Evolutionary conservation across 1,140 invertebrate species (phyloP), one percentile per base, ranked within the genome.

Genomic region (Drosophila equinoxialis): DNA sequence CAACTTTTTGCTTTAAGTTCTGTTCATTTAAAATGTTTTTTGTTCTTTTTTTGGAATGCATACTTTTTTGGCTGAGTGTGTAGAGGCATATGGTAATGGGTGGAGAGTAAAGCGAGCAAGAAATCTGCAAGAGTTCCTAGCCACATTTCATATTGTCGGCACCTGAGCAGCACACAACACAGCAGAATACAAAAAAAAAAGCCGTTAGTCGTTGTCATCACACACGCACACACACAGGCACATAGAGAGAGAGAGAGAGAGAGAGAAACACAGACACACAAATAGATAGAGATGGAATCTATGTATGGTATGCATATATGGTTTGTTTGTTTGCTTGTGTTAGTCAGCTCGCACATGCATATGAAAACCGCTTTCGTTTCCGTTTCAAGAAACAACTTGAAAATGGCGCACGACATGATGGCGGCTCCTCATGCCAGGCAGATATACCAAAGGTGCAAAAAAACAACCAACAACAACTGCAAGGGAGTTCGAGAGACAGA

Each of bases 281-380:
- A 2, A 35, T 7, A 35, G n/a, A 54, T 6, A 37, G 10, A 17
- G 20, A 65, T 65, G 62, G 14, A 51, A 35, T 65, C n/a, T 48
- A 57, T 65, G 37, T 64, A 42, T 20, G 17, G 42, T 35, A 37
- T 65, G 30, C 48, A 54, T 65, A 55, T 51, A 55, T 65, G 48
- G 30, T 30, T 51, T 63, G 17, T 13, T 39, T 62, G 74, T 41
- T 58, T 76, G 70, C 41, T 48, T 71, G 69, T 61, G 65, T 71
- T 74, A 17, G 74, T 77, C 65, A 61, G 67, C 61, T 71, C 70
- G 63, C 66, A 87, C 76, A 87, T 87, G 83, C 79, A 87, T 87
- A 83, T 82, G 71, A 89, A 89, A 87, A 87, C 84, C 84, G 84
- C 84, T 87, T 82, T 79, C 84, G 83, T 87, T 87, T 87, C 84